Percentiles rank a stretch among this genome's conserved stretches.
Evolutionary conservation across 2,113 vertebrate species (phyloP).

Genomic region (Petaurus breviceps): DNA sequence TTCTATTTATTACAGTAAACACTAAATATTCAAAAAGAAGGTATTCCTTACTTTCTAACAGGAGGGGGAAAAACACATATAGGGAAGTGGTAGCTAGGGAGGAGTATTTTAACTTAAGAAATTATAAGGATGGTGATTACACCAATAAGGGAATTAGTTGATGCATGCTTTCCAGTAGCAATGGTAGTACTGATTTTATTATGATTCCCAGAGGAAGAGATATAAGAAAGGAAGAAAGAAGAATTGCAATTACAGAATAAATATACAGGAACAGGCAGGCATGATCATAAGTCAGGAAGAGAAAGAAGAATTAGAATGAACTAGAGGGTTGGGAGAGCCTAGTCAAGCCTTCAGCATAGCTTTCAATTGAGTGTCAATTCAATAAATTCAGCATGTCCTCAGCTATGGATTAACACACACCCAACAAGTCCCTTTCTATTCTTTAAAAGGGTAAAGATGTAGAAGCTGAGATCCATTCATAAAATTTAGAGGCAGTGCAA

Average conservation of each 20-base stretch:
- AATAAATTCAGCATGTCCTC: background rate
- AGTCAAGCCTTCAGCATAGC: background rate
- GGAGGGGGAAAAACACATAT: background rate
- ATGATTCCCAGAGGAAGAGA: background rate
- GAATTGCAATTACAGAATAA: background rate
- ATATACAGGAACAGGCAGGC: background rate
- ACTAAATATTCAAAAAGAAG: background rate
- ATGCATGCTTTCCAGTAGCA: background rate
- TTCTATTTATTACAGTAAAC: background rate
- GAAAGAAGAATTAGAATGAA: background rate
- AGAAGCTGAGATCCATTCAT: too few species aligned
- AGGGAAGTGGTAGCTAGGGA: background rate
- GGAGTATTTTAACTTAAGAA: background rate
- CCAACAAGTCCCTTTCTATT: background rate
- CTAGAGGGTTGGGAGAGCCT: background rate
- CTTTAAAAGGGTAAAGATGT: background rate
- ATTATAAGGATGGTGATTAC: background rate
- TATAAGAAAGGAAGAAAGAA: background rate
- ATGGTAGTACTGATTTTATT: background rate
- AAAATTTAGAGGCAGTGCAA: too few species aligned
- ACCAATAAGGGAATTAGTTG: background rate
- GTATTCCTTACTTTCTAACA: background rate
- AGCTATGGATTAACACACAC: background rate
- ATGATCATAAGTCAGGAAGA: background rate
- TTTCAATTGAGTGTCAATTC: background rate